Evolutionary conservation across 2,888 invertebrate species (phyloP).

Genomic region (Neocrepidodera transversa): DNA sequence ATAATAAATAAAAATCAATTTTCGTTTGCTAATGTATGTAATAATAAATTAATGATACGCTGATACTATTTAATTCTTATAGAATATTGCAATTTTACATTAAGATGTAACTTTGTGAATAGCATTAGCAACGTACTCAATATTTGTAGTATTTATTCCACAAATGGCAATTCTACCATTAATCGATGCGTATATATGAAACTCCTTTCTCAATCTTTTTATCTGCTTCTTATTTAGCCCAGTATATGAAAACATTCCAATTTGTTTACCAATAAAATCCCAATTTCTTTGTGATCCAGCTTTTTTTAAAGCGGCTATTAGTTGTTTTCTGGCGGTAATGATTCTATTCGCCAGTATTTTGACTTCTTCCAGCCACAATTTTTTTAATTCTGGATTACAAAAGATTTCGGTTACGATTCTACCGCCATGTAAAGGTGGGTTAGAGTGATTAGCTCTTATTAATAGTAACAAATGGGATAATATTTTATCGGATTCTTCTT

Average conservation of each 20-base stretch:
- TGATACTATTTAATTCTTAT: too few species aligned
- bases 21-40: too few species aligned
- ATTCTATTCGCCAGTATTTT: slow-evolving; percentile 28
- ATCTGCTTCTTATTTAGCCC: slow-evolving; percentile 69
- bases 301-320: slow-evolving; percentile 65
- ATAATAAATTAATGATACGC: too few species aligned
- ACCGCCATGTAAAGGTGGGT: slow-evolving; percentile 72
- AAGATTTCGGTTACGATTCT: slow-evolving; percentile 67
- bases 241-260: slow-evolving; percentile 77
- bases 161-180: slow-evolving; percentile 74
- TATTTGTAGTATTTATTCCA: slow-evolving; percentile 70
- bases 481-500: slow-evolving; percentile 66
- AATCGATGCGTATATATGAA: slow-evolving; percentile 69
- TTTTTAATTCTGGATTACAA: slow-evolving; percentile 61
- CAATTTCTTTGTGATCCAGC: slow-evolving; percentile 68
- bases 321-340: slow-evolving; percentile 62
- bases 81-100: too few species aligned
- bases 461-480: slow-evolving; percentile 71
- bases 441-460: slow-evolving; percentile 71
- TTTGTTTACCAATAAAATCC: slow-evolving; percentile 73
- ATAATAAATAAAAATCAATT: too few species aligned
- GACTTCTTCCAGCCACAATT: slow-evolving; percentile 66
- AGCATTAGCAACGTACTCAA: slow-evolving; percentile 69
- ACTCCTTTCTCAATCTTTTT: slow-evolving; percentile 64
- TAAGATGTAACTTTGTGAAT: slow-evolving; percentile 64